Evolutionary conservation across 2,888 invertebrate genomes (phyloP).

Genomic region (Parasteatoda lunata): DNA sequence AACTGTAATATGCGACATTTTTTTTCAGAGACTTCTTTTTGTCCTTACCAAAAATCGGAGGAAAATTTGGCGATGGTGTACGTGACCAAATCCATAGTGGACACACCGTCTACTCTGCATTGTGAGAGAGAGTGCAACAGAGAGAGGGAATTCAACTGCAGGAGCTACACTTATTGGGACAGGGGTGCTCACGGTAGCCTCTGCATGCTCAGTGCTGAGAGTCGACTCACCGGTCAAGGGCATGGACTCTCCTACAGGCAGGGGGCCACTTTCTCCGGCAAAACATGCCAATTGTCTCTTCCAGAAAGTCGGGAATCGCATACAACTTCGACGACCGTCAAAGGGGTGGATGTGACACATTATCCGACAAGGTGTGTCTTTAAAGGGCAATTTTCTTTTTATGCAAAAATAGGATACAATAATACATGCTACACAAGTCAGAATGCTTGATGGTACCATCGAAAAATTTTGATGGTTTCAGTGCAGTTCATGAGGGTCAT

Average conservation of each 20-base stretch:
- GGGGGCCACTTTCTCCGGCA: conserved; percentile 83
- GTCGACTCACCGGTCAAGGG: conserved; percentile 74
- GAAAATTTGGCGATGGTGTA: conserved; percentile 74
- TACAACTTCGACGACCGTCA: background rate
- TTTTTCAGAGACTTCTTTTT: conserved; percentile 70
- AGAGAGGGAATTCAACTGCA: conserved; percentile 75
- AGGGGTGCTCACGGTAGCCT: conserved; percentile 72
- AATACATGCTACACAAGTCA: too few relatives aligned
- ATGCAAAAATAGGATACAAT: too few relatives aligned
- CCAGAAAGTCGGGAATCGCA: conserved; percentile 33
- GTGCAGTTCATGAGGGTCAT: too few relatives aligned
- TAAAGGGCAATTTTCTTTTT: too few relatives aligned
- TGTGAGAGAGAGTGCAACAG: conserved; percentile 75
- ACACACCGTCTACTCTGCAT: conserved; percentile 73
- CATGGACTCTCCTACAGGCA: conserved; percentile 77
- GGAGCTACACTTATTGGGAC: conserved; percentile 72
- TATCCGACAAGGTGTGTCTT: too few relatives aligned
- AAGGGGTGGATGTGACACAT: background rate
- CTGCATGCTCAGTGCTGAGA: conserved; percentile 87
- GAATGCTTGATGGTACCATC: too few relatives aligned
- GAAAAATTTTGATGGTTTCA: too few relatives aligned
- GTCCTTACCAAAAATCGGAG: conserved; percentile 74
- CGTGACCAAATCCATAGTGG: conserved; percentile 73
- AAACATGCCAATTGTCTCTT: conserved; percentile 74
- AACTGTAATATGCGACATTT: background rate